Evolutionary conservation across 2,797 vertebrate species (phyloP), one percentile per base, ranked within the genome.

Genomic region (Coranthus polyacanthus): DNA sequence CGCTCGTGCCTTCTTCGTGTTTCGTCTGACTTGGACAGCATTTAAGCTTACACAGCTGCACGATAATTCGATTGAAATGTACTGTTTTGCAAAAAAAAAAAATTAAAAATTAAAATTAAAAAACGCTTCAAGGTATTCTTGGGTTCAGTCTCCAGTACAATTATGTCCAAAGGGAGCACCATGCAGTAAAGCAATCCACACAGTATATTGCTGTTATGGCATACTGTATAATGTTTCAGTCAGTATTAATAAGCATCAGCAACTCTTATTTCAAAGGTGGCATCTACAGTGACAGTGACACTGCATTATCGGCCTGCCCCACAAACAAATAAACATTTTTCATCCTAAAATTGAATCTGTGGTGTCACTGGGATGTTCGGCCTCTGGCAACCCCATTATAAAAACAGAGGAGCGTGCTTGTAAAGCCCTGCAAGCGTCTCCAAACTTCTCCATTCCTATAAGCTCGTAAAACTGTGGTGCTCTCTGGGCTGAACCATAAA

Each of bases 401-500:
- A 59, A 59, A 56, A 21, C 65, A 51, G n/a, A n/a, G n/a, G n/a
- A n/a, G n/a, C n/a, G 43, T 68, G 47, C 67, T 39, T 59, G 18
- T 50, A 66, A 85, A 74, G 65, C 29, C 68, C 47, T 51, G 21
- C 61, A 74, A 75, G 72, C 21, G 38, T 68, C n/a, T 10, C n/a
- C 6, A 41, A 65, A 69, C 45, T 15, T 51, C 39, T 57, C 32
- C 44, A 69, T 44, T 26, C 53, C 60, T 21, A 12, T 55, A 45
- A 29, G 32, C 44, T 53, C 24, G 60, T 68, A 76, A 78, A 79
- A 62, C 6, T 36, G 18, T 32, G 46, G 57, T 54, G 45, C 46
- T 63, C 26, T 71, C 38, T 53, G 34, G 15, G 60, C 52, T 55
- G 44, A 58, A 65, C 54, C 76, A 76, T 74, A 75, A 82, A 82